Evolutionary conservation across 2,888 invertebrate genomes (phyloP).

Genomic region (Phlogophora meticulosa): DNA sequence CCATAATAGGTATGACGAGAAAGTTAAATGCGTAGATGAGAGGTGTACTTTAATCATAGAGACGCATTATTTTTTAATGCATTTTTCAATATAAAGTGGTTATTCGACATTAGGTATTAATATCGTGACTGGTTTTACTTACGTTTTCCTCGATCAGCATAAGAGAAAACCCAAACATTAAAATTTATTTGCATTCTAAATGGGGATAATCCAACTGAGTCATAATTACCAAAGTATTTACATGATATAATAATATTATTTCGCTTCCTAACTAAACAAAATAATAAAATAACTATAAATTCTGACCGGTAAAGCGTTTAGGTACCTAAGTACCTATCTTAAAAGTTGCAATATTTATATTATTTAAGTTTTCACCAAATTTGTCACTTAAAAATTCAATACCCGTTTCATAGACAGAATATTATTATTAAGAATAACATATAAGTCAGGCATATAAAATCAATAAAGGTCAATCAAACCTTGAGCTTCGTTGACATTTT

Average conservation of each 20-base stretch:
- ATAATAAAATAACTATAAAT: neutral
- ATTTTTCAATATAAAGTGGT: neutral
- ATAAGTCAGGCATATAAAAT: conserved; percentile 7
- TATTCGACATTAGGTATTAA: neutral
- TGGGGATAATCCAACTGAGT: neutral
- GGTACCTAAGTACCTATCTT: neutral
- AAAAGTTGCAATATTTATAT: neutral
- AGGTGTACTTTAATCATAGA: neutral
- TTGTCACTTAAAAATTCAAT: neutral
- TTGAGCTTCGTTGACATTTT: conserved; percentile 28
- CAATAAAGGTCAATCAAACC: conserved; percentile 48
- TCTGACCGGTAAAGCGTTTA: too few species aligned
- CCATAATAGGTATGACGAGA: conserved; percentile 4
- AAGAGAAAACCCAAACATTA: conserved; percentile 8
- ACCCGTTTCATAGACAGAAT: neutral
- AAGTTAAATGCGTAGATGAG: neutral
- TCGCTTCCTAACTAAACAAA: too few species aligned
- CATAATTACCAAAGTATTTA: neutral
- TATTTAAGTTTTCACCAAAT: neutral
- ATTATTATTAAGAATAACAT: neutral
- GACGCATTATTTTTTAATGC: too few species aligned
- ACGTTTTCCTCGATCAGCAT: conserved; percentile 24
- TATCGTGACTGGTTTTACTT: conserved; percentile 3
- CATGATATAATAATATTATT: neutral
- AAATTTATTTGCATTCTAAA: neutral